These are phyloP conservation scores for Hoplodrina ambigua DNA, from an alignment of 2,888 invertebrate species.

Conservation along the genomic window DNA sequence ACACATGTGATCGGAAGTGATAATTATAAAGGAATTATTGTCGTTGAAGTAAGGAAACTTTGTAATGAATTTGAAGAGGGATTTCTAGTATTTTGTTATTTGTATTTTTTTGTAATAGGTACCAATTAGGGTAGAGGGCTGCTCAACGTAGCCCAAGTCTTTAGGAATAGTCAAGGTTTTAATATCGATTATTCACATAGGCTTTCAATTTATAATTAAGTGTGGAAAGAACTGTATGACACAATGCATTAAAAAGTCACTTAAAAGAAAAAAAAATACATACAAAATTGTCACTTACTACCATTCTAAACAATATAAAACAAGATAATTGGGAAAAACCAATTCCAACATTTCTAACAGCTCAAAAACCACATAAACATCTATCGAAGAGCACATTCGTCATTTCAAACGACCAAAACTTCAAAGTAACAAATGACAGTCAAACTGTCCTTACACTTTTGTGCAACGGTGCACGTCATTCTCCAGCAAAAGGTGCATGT, in stretches of 20 bases:
- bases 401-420: constrained; percentile 49
- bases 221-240: no score
- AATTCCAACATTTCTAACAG: no score
- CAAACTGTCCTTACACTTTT: constrained; percentile 57
- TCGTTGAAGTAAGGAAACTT: neutral
- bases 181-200: no score
- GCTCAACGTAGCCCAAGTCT: neutral
- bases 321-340: neutral
- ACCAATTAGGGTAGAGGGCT: neutral
- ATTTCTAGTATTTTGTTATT: neutral
- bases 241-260: no score
- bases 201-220: no score
- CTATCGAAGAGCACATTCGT: constrained; percentile 46
- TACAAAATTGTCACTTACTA: no score
- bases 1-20: constrained; percentile 66
- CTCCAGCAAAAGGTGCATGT: constrained; percentile 57
- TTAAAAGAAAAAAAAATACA: neutral
- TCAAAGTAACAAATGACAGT: constrained; percentile 39
- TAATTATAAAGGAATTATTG: constrained; percentile 43
- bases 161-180: no score
- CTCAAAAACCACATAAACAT: neutral
- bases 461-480: constrained; percentile 74
- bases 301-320: no score
- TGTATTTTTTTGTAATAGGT: no score
- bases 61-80: neutral